A percentile compares a stretch with the other conserved stretches of the same genome.
These are phyloP conservation scores for Chitala chitala DNA, from an alignment of 2,113 vertebrate species.

Conservation along the genomic window DNA sequence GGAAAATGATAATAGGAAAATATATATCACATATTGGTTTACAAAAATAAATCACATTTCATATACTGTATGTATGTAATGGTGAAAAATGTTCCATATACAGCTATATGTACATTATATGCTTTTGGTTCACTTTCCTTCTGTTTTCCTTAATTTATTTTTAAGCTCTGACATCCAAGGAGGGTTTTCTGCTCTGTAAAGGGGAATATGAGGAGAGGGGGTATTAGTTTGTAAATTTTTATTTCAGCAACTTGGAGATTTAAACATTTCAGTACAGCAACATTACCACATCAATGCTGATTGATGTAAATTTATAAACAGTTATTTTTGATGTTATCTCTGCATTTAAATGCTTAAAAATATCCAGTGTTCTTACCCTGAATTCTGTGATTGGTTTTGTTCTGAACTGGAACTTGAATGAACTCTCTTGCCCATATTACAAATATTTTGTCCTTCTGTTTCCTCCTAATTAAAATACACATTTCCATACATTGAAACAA, in stretches of 20 bases:
- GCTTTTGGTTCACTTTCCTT: conserved; percentile 44
- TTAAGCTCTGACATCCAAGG: conserved; percentile 64
- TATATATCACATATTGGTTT: too few relatives aligned
- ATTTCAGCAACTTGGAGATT: neutral
- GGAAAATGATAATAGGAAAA: too few relatives aligned
- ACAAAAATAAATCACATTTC: too few relatives aligned
- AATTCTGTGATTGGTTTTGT: conserved; percentile 56
- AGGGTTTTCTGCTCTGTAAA: conserved; percentile 58
- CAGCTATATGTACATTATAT: neutral
- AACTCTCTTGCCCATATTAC: conserved; percentile 21
- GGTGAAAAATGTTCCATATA: neutral
- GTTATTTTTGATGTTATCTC: neutral
- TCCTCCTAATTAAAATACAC: neutral
- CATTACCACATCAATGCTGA: neutral
- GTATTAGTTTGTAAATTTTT: neutral
- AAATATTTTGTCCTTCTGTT: neutral
- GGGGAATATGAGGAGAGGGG: conserved; percentile 3
- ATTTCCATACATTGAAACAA: too few relatives aligned
- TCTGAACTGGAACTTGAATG: conserved; percentile 44
- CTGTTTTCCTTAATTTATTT: conserved; percentile 60
- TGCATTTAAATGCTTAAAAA: neutral
- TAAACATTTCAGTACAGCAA: neutral
- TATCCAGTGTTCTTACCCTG: conserved; percentile 47
- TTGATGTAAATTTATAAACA: neutral
- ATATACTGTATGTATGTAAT: neutral